phyloP scores from a whole-genome alignment of 2,888 invertebrate species.

The Eupithecia insigniata region DNA sequence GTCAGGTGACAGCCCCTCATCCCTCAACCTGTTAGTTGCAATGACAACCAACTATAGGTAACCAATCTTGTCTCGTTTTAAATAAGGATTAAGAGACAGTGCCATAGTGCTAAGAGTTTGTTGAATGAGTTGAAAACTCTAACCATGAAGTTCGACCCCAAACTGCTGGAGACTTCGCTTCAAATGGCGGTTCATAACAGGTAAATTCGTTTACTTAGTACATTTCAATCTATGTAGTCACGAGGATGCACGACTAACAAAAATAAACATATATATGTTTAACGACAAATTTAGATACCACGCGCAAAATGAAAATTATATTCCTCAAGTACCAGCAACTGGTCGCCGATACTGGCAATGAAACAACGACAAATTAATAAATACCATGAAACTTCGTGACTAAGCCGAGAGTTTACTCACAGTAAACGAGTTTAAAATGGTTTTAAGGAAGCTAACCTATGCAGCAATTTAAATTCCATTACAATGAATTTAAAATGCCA shows the following conservation, averaged over 20 bases:
- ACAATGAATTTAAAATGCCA: constrained; percentile 72
- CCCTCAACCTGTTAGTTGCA: not conserved
- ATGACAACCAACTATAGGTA: constrained; percentile 14
- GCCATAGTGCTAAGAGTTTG: not conserved
- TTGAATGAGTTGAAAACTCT: not conserved
- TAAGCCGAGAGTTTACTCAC: constrained; percentile 60
- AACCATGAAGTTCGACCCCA: not conserved
- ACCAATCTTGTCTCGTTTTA: not conserved
- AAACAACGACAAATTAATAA: constrained; percentile 46
- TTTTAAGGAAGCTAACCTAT: constrained; percentile 70
- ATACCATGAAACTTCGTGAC: constrained; percentile 77
- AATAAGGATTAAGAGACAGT: no score
- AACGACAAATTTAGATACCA: no score
- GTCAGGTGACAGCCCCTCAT: constrained; percentile 26
- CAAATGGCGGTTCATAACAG: not conserved
- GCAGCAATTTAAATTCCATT: constrained; percentile 76
- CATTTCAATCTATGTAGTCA: not conserved
- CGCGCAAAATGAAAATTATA: not conserved
- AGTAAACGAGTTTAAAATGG: constrained; percentile 68
- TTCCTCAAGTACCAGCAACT: constrained; percentile 14
- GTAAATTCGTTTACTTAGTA: not conserved
- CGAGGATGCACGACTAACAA: not conserved
- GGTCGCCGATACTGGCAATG: constrained; percentile 23
- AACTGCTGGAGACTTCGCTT: not conserved
- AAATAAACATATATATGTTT: not conserved